These are phyloP conservation scores for Gastrophryne carolinensis DNA, from an alignment of 2,797 vertebrate genomes.

Conservation along the genomic window DNA sequence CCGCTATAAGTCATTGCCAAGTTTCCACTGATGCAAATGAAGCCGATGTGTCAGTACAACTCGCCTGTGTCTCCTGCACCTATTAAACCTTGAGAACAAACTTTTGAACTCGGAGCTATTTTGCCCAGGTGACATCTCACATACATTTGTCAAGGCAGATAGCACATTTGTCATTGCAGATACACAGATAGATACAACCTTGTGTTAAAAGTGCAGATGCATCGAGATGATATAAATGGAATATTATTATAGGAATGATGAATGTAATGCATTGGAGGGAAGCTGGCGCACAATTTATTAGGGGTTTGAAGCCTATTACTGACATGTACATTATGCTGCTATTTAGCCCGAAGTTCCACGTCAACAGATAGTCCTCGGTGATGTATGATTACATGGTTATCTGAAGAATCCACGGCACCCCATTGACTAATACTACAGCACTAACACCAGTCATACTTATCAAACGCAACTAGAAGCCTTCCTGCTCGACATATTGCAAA, in stretches of 20 bases:
- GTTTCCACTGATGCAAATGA: too few relatives aligned
- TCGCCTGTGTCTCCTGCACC: neutral
- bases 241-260: constrained; percentile 18
- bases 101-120: neutral
- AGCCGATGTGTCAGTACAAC: neutral
- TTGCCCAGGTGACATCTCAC: neutral
- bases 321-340: constrained; percentile 26
- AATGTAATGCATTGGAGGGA: constrained; percentile 16
- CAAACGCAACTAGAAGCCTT: constrained; percentile 13
- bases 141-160: neutral
- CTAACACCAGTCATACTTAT: constrained; percentile 23
- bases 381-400: constrained; percentile 31
- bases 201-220: neutral
- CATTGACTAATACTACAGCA: constrained; percentile 29
- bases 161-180: neutral
- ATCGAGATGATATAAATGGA: constrained; percentile 1
- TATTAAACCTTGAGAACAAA: neutral
- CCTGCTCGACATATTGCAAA: neutral
- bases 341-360: constrained; percentile 27
- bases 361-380: constrained; percentile 34
- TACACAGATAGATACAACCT: neutral
- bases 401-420: constrained; percentile 22
- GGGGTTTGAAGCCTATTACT: constrained; percentile 3
- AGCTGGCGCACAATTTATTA: constrained; percentile 9
- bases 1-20: too few relatives aligned